Conservation (phyloP, 2,888 invertebrate genomes). For the Microdon myrmicae region DNA sequence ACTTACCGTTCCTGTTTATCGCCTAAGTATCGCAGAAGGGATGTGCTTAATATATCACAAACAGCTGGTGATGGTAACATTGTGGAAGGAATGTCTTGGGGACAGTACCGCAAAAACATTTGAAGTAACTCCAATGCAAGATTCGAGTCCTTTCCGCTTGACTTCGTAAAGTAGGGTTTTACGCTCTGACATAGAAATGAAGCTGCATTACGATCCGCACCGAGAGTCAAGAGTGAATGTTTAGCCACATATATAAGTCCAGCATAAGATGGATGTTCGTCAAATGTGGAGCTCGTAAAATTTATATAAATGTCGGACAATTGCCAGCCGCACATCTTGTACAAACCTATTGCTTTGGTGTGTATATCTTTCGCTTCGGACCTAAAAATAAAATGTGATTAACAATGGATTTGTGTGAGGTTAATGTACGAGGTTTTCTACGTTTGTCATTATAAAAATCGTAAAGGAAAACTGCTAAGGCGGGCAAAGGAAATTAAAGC, state of each 20-base stretch:
- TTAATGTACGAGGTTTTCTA: too few species aligned
- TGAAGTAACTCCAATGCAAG: constrained; percentile 63
- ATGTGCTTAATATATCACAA: constrained; percentile 62
- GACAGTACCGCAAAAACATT: constrained; percentile 62
- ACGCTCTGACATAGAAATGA: constrained; percentile 61
- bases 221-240: constrained; percentile 59
- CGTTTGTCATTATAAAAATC: too few species aligned
- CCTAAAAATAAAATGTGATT: constrained; percentile 51
- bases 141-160: constrained; percentile 57
- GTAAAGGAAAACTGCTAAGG: too few species aligned
- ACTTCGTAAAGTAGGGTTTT: constrained; percentile 59
- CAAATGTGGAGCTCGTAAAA: too few species aligned
- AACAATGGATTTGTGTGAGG: too few species aligned
- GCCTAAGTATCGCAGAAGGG: constrained; percentile 61
- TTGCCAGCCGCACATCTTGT: constrained; percentile 64
- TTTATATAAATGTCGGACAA: constrained; percentile 60
- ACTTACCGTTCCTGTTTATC: constrained; percentile 60
- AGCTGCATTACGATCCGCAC: constrained; percentile 60
- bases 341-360: constrained; percentile 64
- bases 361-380: constrained; percentile 64
- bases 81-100: constrained; percentile 61
- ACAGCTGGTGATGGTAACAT: constrained; percentile 63
- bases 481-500: too few species aligned
- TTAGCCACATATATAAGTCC: constrained; percentile 65
- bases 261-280: constrained; percentile 53